Percentiles rank a stretch among this genome's conserved stretches.
These are phyloP conservation scores for Metopolophium dirhodum DNA, from an alignment of 1,140 invertebrate genomes.

Conservation along the genomic window DNA sequence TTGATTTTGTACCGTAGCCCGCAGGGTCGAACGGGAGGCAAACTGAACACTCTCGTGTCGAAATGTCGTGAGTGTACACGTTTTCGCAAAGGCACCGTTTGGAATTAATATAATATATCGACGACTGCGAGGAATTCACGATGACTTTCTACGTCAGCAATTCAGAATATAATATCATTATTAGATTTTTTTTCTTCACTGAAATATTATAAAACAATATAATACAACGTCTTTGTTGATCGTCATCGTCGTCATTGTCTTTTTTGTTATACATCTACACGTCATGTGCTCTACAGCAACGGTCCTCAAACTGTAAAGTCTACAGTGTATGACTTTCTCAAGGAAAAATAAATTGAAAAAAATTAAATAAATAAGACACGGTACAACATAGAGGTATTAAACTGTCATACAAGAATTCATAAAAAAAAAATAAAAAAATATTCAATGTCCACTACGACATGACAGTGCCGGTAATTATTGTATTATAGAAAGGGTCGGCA, in stretches of 20 bases:
- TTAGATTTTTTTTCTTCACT: not conserved
- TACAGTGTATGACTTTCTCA: no score
- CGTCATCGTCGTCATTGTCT: not conserved
- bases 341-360: no score
- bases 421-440: no score
- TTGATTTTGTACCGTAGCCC: not conserved
- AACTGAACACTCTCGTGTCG: not conserved
- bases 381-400: no score
- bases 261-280: not conserved
- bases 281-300: no score
- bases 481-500: no score
- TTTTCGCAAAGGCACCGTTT: not conserved
- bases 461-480: no score
- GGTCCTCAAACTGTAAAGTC: no score
- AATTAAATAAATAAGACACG: no score
- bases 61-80: not conserved
- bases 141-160: slow-evolving; percentile 14
- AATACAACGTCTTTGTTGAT: not conserved
- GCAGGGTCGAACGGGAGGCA: not conserved
- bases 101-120: slow-evolving; percentile 3
- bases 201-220: not conserved
- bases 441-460: no score
- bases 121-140: not conserved
- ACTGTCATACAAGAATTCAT: no score
- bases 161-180: not conserved